phyloP scores from a whole-genome alignment of 2,113 vertebrate species.

The Gnathonemus echidnorhynchus region DNA sequence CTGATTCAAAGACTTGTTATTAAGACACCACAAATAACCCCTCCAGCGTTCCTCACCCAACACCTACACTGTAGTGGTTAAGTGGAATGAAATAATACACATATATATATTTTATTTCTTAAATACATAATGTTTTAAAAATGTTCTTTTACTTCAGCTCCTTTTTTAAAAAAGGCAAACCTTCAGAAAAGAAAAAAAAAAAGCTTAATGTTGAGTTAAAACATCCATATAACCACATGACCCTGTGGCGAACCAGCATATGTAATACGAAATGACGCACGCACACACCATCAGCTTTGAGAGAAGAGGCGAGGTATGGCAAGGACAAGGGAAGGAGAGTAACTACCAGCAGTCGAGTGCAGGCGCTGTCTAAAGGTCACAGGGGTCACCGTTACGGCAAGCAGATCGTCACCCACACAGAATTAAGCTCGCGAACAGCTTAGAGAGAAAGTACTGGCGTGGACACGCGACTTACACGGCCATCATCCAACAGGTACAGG shows the following conservation, averaged over 20 bases:
- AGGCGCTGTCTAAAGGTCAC: constrained; percentile 17
- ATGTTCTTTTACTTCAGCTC: constrained; percentile 61
- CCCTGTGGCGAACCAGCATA: constrained; percentile 32
- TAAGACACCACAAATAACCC: constrained; percentile 14
- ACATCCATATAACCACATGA: constrained; percentile 41
- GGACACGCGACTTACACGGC: neutral
- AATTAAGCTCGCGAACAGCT: neutral
- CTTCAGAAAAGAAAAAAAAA: constrained; percentile 36
- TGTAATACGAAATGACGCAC: constrained; percentile 44
- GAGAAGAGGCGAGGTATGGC: constrained; percentile 20
- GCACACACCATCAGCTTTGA: constrained; percentile 50
- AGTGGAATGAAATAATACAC: constrained; percentile 46
- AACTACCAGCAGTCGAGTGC: constrained; percentile 31
- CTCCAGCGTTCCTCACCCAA: neutral
- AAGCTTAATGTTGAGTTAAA: constrained; percentile 40
- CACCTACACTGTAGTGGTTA: neutral
- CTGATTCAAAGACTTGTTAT: neutral
- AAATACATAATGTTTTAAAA: constrained; percentile 51
- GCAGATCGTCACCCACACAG: neutral
- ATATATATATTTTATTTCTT: constrained; percentile 41
- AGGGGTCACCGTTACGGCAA: neutral
- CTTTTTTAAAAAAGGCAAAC: constrained; percentile 54
- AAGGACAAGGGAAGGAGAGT: constrained; percentile 25
- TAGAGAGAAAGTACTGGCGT: neutral
- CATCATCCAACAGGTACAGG: neutral